Conservation (phyloP, 2,797 vertebrate genomes). For the Picus viridis region DNA sequence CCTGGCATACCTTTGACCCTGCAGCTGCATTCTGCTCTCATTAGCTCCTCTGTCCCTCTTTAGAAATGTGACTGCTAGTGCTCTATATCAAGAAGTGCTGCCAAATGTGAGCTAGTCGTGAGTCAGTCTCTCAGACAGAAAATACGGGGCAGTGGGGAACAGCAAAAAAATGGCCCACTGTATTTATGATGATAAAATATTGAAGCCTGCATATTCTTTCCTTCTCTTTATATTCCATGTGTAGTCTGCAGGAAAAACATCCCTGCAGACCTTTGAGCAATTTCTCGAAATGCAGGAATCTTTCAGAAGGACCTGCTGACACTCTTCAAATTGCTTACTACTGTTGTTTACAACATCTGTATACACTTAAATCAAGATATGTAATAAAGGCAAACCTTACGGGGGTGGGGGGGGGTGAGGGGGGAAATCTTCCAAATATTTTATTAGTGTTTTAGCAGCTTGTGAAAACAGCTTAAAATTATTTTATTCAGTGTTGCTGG, state of each 20-base stretch:
- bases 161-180: background rate
- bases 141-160: background rate
- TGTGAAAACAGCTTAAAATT: background rate
- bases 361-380: background rate
- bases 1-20: background rate
- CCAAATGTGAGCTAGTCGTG: background rate
- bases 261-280: background rate
- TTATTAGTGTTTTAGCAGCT: background rate
- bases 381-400: background rate
- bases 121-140: background rate
- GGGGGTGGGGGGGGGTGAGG: background rate
- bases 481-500: background rate
- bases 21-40: background rate
- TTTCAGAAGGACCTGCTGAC: background rate
- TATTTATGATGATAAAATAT: background rate
- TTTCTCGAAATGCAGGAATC: slow-evolving; percentile 1
- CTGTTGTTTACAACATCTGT: background rate
- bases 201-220: background rate
- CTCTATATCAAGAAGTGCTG: background rate
- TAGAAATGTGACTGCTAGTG: background rate
- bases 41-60: background rate
- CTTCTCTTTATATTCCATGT: background rate
- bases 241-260: background rate
- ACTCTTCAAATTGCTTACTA: background rate
- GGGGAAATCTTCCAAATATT: background rate